Evolutionary conservation across 2,113 vertebrate genomes (phyloP), one percentile per base, ranked within the genome.

Genomic region (Maccullochella peelii): DNA sequence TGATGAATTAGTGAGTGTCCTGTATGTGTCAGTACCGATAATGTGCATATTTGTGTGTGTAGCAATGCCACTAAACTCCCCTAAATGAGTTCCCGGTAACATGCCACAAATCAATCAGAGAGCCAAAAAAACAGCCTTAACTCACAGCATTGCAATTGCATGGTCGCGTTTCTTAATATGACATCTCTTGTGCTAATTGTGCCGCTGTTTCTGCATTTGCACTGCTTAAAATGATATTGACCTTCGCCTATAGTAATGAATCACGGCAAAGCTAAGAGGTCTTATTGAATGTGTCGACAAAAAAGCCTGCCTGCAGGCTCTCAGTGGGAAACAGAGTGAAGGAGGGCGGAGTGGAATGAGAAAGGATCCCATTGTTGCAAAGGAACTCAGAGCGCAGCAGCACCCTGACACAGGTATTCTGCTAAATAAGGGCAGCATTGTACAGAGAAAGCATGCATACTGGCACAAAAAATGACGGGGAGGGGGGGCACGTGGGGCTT

Each of bases 351-450:
- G 87, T 23, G 69, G 82, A 87, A 87, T 84, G 84, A 94, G 92
- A 96, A 95, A 95, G 92, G 91, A 90, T 80, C 81, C 83, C 92
- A 95, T 95, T 96, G 95, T 95, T 94, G 91, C 30, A 80, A 42
- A 80, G 90, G 90, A 91, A 88, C 70, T 86, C 79, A 8, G 86
- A 93, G 83, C 62, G 75, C 87, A 87, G 89, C 87, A 90, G 92
- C 93, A 91, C 90, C 76, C 83, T 94, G 91, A 94, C 93, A 95
- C 94, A 96, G 95, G 95, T 95, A 96, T 95, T 95, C 90, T 89
- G 72, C 87, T 83, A 83, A 93, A 95, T 86, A 95, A 95, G 89
- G 95, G 73, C 40, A 1, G 81, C 93, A 93, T 94, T 96, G 95
- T 95, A 68, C 80, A 55, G 55, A 75, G 83, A 81, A 73, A 84